Base-by-base conservation (phyloP, 2,113 vertebrate genomes). In the Planiliza haematocheilus region DNA sequence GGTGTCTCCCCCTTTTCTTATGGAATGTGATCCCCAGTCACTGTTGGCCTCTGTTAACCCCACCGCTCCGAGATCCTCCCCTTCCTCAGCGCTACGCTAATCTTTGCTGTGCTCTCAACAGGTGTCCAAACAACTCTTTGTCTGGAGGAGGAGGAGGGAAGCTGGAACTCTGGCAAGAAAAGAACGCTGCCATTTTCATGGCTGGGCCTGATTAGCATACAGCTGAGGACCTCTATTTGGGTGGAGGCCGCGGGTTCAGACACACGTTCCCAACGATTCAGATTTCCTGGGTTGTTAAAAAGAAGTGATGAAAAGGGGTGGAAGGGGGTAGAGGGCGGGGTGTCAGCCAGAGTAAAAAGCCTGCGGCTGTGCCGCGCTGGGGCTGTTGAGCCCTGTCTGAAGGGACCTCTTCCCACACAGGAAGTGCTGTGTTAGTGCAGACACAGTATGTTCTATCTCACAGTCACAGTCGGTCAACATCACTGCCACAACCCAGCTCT, bases 61-160 rank as follows among this genome's bases (percentile, higher is more conserved):
- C 49, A 16, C 58, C 73, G 66, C 90, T 74, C 85, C 37, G 61
- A 77, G 80, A 80, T 76, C 72, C 81, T 78, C 71, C 82, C 84
- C 81, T 81, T 89, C 74, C 70, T 82, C 70, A 45, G 80, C 36
- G 11, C 88, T 82, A 81, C 77, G 91, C 93, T 93, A 94, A 94
- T 94, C 91, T 93, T 88, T 86, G 90, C 89, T 87, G 85, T 16
- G 68, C 90, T 91, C 85, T 94, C 92, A 95, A 96, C 95, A 96
- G 95, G 95, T 96, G 95, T 94, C 94, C 94, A 95, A 96, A 96
- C 93, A 95, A 93, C 78, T 92, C 94, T 95, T 96, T 96, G 95
- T 95, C 91, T 93, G 87, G 73, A 83, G 82, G 80, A 84, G 84
- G 88, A 77, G 90, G 91, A 88, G 88, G 89, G 86, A 76, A 75